Evolutionary conservation across 2,888 invertebrate species (phyloP).

Genomic region (Caenorhabditis panamensis): DNA sequence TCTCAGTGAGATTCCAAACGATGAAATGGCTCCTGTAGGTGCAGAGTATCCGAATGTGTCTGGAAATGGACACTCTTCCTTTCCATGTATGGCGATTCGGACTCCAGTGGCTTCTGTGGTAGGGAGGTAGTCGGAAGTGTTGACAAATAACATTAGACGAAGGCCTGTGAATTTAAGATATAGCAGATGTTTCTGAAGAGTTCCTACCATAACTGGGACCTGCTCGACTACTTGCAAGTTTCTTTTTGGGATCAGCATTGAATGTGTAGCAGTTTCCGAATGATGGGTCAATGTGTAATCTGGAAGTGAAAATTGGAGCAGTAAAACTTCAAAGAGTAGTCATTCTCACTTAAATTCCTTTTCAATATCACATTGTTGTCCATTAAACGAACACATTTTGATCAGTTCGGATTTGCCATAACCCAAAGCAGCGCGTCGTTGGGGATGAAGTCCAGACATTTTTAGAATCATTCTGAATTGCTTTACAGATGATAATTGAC

Average conservation of each 20-base stretch:
- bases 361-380: conserved; percentile 77
- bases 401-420: conserved; percentile 70
- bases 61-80: conserved; percentile 78
- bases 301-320: too few relatives aligned
- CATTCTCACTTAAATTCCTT: conserved; percentile 71
- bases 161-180: conserved; percentile 65
- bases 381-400: conserved; percentile 80
- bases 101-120: conserved; percentile 80
- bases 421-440: conserved; percentile 67
- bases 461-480: conserved; percentile 75
- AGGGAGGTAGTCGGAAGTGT: conserved; percentile 79
- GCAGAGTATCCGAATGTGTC: conserved; percentile 80
- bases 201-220: conserved; percentile 78
- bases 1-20: conserved; percentile 77
- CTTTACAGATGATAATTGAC: background rate
- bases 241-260: conserved; percentile 70
- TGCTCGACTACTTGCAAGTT: conserved; percentile 73
- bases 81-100: conserved; percentile 79
- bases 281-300: conserved; percentile 77
- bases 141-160: conserved; percentile 79
- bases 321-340: too few relatives aligned
- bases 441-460: conserved; percentile 74
- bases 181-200: background rate
- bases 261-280: conserved; percentile 81
- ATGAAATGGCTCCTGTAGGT: conserved; percentile 77